Evolutionary conservation across 1,140 invertebrate genomes (phyloP).

Genomic region (Ceratitis capitata): DNA sequence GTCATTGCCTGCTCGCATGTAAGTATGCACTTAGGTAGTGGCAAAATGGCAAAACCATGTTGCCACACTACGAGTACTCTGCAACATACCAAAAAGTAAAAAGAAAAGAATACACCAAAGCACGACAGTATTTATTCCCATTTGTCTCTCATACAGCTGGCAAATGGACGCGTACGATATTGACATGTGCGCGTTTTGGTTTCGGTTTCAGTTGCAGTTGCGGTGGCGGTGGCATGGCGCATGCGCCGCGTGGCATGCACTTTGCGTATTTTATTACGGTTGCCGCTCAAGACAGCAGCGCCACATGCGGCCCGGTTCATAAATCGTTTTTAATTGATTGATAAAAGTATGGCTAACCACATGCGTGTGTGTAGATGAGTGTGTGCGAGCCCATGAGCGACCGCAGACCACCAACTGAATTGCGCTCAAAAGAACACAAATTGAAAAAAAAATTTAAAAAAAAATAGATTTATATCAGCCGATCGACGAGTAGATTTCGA

Average conservation of each 20-base stretch:
- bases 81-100: not conserved
- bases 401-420: not conserved
- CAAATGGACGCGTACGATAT: not conserved
- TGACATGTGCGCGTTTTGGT: not conserved
- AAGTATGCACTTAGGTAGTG: too few species aligned
- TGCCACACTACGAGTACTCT: not conserved
- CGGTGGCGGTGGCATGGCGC: not conserved
- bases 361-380: not conserved
- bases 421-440: too few species aligned
- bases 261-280: slow-evolving; percentile 21
- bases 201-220: not conserved
- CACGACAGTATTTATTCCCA: too few species aligned
- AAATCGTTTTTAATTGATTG: slow-evolving; percentile 41
- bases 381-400: not conserved
- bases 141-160: not conserved
- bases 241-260: not conserved
- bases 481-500: not conserved
- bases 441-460: too few species aligned
- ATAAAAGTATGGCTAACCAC: slow-evolving; percentile 18
- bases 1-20: too few species aligned
- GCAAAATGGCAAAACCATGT: slow-evolving; percentile 36
- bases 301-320: slow-evolving; percentile 25
- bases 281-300: not conserved
- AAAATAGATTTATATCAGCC: not conserved
- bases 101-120: too few species aligned